phyloP scores from a whole-genome alignment of 1,140 invertebrate species.

The Melitaea cinxia region DNA sequence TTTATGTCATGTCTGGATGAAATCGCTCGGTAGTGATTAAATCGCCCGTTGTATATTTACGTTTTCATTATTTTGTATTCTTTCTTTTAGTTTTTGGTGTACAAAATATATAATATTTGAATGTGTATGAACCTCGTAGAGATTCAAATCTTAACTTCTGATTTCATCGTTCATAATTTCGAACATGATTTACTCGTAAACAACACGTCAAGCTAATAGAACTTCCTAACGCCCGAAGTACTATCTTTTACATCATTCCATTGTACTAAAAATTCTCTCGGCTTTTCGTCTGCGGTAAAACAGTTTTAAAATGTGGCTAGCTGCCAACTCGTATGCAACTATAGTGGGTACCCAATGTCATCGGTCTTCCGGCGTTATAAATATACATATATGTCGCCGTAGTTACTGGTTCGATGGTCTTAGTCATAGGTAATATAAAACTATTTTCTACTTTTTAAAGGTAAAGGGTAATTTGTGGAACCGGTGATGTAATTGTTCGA shows the following conservation, averaged over 20 bases:
- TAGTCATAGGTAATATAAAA: too few species aligned
- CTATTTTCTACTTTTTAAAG: too few species aligned
- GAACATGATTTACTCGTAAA: neutral
- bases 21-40: too few species aligned
- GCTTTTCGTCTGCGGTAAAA: conserved; percentile 21
- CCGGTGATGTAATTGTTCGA: too few species aligned
- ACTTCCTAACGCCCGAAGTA: conserved; percentile 1
- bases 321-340: conserved; percentile 32
- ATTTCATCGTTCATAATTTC: neutral
- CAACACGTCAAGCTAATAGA: neutral
- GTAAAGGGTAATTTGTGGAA: too few species aligned
- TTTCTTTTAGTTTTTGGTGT: too few species aligned
- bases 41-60: too few species aligned
- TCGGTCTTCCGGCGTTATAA: conserved; percentile 36
- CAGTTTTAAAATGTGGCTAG: conserved; percentile 29
- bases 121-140: too few species aligned
- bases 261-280: conserved; percentile 6
- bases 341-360: conserved; percentile 35
- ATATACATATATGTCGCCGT: conserved; percentile 24
- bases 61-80: too few species aligned
- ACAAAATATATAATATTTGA: too few species aligned
- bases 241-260: conserved; percentile 22
- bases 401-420: conserved; percentile 3
- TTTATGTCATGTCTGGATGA: too few species aligned
- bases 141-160: neutral